A percentile compares a stretch with the other conserved stretches of the same genome.
Evolutionary conservation across 2,888 invertebrate genomes (phyloP).

Genomic region (Plebejus anna): DNA sequence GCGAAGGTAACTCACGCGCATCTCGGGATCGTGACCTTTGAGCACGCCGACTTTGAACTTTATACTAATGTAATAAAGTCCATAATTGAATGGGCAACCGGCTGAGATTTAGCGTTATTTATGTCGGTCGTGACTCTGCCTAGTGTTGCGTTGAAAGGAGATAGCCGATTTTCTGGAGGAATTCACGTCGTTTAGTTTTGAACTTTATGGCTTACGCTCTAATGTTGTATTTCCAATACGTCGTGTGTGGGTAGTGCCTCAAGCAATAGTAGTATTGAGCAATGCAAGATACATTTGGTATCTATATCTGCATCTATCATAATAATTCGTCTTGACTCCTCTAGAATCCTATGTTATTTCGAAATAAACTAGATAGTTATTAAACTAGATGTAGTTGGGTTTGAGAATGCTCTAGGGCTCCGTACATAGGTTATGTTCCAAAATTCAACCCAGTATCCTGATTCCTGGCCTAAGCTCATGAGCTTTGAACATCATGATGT

Average conservation of each 20-base stretch:
- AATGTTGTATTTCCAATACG: slow-evolving; percentile 32
- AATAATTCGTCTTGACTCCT: slow-evolving; percentile 42
- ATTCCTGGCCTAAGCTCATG: not conserved
- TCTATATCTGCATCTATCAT: slow-evolving; percentile 46
- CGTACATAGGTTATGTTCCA: not conserved
- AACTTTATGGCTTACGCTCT: not conserved
- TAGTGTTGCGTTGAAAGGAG: slow-evolving; percentile 69
- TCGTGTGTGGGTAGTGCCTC: slow-evolving; percentile 40
- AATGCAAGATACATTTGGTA: slow-evolving; percentile 49
- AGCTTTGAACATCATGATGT: too few species aligned
- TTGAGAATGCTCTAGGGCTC: slow-evolving; percentile 4
- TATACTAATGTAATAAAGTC: slow-evolving; percentile 41
- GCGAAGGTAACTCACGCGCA: slow-evolving; percentile 55
- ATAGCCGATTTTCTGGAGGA: slow-evolving; percentile 45
- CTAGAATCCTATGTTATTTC: slow-evolving; percentile 24
- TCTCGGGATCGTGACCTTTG: slow-evolving; percentile 43
- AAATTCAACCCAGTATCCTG: not conserved
- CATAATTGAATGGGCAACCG: slow-evolving; percentile 41
- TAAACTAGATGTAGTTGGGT: not conserved
- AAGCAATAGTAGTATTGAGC: slow-evolving; percentile 55
- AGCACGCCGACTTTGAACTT: slow-evolving; percentile 42
- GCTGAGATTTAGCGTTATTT: slow-evolving; percentile 65
- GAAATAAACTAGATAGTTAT: slow-evolving; percentile 15
- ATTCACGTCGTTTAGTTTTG: slow-evolving; percentile 4
- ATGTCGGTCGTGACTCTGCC: slow-evolving; percentile 73